Evolutionary conservation across 2,113 vertebrate genomes (phyloP).

Genomic region (Seriola rivoliana): DNA sequence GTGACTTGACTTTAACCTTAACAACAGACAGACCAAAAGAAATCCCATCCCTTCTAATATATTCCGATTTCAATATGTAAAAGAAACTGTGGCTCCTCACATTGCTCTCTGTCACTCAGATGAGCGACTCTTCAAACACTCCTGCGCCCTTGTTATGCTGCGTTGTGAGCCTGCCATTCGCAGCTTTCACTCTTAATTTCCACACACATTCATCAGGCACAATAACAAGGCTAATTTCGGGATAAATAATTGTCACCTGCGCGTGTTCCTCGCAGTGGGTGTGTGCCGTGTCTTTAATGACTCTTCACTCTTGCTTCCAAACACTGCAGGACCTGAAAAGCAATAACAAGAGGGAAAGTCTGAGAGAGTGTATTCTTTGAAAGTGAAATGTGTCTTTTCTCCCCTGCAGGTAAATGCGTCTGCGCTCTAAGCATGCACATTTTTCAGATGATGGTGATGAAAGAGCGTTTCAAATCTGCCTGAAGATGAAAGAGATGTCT

Average conservation of each 20-base stretch:
- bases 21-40: conserved; percentile 26
- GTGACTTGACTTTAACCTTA: conserved; percentile 23
- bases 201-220: conserved; percentile 60
- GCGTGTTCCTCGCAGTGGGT: conserved; percentile 30
- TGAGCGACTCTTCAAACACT: conserved; percentile 41
- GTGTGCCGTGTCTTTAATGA: conserved; percentile 54
- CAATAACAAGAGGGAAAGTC: conserved; percentile 35
- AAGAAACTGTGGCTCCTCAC: conserved; percentile 19
- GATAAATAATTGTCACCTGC: conserved; percentile 72
- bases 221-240: conserved; percentile 68
- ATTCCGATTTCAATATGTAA: conserved; percentile 19
- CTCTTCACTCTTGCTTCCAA: conserved; percentile 52
- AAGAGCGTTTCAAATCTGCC: conserved; percentile 67
- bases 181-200: conserved; percentile 67
- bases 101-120: conserved; percentile 37
- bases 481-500: conserved; percentile 83
- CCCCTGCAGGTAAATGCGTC: conserved; percentile 64
- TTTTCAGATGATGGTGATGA: conserved; percentile 78
- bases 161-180: conserved; percentile 22
- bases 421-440: conserved; percentile 58
- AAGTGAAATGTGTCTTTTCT: conserved; percentile 63
- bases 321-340: conserved; percentile 51
- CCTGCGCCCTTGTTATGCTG: conserved; percentile 12
- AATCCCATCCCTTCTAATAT: conserved; percentile 24
- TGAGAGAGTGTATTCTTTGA: conserved; percentile 67